Base-by-base conservation (phyloP, 2,113 vertebrate genomes). In the Procavia capensis region DNA sequence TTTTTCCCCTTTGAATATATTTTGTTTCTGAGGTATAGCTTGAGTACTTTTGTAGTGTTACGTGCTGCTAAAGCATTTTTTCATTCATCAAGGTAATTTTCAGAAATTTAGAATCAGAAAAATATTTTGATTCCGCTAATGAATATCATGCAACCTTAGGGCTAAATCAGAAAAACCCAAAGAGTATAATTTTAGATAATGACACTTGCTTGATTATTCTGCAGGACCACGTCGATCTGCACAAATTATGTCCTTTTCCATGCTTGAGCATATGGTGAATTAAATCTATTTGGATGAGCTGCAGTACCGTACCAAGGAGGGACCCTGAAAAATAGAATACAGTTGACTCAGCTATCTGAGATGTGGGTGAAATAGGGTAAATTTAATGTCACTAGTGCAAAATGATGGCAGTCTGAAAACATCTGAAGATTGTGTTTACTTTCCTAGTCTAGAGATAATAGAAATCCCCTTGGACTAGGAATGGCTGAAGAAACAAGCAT, bases 11-110 rank as follows among this genome's bases (percentile, higher is more conserved):
- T 61, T 24, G 29, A 81, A 24, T 61, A 61, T 61, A 59, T 45
- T 95, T 84, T 74, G 39, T 79, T 94, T 93, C 45, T 85, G 45
- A 91, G 61, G 24, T 80, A 20, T 24, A 64, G 22, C 34, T 66
- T 75, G 41, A 75, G 36, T 90, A 61, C 36, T 24, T 93, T 64
- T 91, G n/a, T 68, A 94, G 84, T 72, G 61, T 4, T 41, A 9
- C 64, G 41, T 80, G 7, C 10, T 75, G 9, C n/a, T 39, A 85
- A 88, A 68, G 76, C 14, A 81, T 82, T 50, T 29, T 88, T 80
- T 93, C 45, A 50, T 20, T 81, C 78, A 54, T 91, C 70, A 70
- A 72, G 22, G 36, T 39, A 72, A 39, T 72, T 70, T 70, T 39
- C 68, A 68, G 34, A 68, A 68, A n/a, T 68, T 68, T 7, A 80